Percentiles rank a stretch among this genome's conserved stretches.
These are phyloP conservation scores for Oncorhynchus gorbuscha DNA, from an alignment of 2,113 vertebrate species.

Conservation along the genomic window DNA sequence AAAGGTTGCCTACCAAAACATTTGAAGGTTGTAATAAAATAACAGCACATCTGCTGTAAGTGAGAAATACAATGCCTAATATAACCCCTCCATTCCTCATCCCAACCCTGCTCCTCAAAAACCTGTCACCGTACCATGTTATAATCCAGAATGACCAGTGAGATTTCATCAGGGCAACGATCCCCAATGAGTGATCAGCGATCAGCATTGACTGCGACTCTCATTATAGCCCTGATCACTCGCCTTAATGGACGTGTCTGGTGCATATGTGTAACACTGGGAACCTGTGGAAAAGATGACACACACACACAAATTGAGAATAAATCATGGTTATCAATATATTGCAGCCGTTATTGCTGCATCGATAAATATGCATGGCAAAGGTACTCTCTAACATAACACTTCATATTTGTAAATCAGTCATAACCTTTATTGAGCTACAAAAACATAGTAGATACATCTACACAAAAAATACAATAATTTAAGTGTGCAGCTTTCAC, in stretches of 20 bases:
- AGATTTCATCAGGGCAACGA: conserved; percentile 14
- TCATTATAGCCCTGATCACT: conserved; percentile 21
- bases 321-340: too few species aligned
- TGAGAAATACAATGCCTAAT: conserved; percentile 1
- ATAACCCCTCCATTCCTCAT: conserved; percentile 4
- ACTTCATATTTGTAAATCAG: too few species aligned
- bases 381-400: too few species aligned
- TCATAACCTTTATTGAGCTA: too few species aligned
- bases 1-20: background rate
- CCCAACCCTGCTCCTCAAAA: background rate
- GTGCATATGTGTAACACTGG: background rate
- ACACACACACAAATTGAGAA: conserved; percentile 9
- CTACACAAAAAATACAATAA: too few species aligned
- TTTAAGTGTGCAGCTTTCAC: background rate
- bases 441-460: too few species aligned
- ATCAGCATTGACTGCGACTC: conserved; percentile 25
- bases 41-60: conserved; percentile 15
- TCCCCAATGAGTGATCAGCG: conserved; percentile 27
- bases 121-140: background rate
- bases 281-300: background rate
- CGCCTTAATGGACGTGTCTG: background rate
- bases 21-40: background rate
- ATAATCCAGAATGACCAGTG: conserved; percentile 1
- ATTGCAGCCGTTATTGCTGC: too few species aligned
- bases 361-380: too few species aligned